phyloP scores from a whole-genome alignment of 1,140 invertebrate species.

The Latrodectus geometricus region DNA sequence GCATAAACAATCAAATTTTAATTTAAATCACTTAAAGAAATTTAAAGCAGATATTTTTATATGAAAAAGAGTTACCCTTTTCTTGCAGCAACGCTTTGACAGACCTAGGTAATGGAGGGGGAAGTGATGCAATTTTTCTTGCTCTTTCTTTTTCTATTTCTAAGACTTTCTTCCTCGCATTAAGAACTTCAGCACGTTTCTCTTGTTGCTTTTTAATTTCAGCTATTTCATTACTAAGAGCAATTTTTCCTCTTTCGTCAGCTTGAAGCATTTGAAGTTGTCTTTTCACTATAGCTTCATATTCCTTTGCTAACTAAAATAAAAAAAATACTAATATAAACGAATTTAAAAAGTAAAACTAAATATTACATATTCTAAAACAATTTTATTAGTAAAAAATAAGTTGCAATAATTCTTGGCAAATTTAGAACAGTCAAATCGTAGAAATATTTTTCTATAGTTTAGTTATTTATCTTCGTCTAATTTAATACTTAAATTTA shows the following conservation, averaged over 20 bases:
- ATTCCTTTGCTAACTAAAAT: conserved; percentile 10
- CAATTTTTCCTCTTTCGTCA: conserved; percentile 39
- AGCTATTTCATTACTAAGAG: conserved; percentile 23
- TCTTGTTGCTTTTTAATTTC: conserved; percentile 18
- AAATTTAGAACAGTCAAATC: too few relatives aligned
- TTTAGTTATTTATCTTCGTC: too few relatives aligned
- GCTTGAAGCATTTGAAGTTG: conserved; percentile 37
- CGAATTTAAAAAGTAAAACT: not conserved
- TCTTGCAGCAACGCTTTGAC: conserved; percentile 18
- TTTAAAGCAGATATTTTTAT: not conserved
- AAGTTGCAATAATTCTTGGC: too few relatives aligned
- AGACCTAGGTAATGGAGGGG: conserved; percentile 27
- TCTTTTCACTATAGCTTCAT: conserved; percentile 36
- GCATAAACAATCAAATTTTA: not conserved
- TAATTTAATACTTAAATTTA: too few relatives aligned
- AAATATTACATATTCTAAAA: too few relatives aligned
- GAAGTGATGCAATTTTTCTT: conserved; percentile 17
- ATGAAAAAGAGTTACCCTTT: not conserved
- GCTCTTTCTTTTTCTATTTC: conserved; percentile 31
- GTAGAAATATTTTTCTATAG: too few relatives aligned
- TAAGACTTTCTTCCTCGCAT: not conserved
- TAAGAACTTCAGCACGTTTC: not conserved
- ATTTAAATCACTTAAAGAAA: not conserved
- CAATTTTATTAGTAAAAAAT: too few relatives aligned
- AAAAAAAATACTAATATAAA: not conserved